Base-by-base conservation (phyloP, 1,140 invertebrate species). In the Manduca sexta region DNA sequence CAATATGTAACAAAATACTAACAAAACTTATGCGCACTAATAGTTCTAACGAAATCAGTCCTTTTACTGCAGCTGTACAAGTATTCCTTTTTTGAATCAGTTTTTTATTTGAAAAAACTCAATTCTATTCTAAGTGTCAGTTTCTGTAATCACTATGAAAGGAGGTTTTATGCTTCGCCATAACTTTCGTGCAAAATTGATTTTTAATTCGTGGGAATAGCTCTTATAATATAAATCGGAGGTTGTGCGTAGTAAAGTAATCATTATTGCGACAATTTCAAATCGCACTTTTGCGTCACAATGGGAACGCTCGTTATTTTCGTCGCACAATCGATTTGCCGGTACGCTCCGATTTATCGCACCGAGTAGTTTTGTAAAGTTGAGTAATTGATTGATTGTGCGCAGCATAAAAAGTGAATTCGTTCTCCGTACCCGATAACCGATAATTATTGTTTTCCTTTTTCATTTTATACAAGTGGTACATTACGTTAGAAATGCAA, bases 361-460 rank as follows among this genome's bases (percentile, higher is more conserved):
- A 52, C 34, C 45, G 52, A 45, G 42, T 38, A 52, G 48, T 62
- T 14, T 33, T 16, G 34, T 14, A 12, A 35, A 35, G 11, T 35
- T 47, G 52, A 51, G 42, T 55, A 56, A 58, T 53, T 49, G 45
- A 59, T 63, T 55, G 52, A 58, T 45, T 52, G 40, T 26, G 21
- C 14, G 14, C 38, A 11, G 30, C 42, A 34, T 49, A 63, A 56
- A 52, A 53, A 53, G 37, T 26, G 35, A 50, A 59, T 51, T 52
- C 43, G 37, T 59, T 59, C 33, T 15, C 48, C 16, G 30, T 42
- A 37, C 17, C 40, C 34, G 49, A 55, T 55, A 56, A 63, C 59
- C 60, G 52, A 47, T 63, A 58, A 63, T 56, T 59, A 49, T 43
- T 40, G 55, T 52, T 50, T 50, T 46, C 46, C 40, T 44, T 51